phyloP scores from a whole-genome alignment of 2,797 vertebrate genomes.

The Urophycis tenuis region DNA sequence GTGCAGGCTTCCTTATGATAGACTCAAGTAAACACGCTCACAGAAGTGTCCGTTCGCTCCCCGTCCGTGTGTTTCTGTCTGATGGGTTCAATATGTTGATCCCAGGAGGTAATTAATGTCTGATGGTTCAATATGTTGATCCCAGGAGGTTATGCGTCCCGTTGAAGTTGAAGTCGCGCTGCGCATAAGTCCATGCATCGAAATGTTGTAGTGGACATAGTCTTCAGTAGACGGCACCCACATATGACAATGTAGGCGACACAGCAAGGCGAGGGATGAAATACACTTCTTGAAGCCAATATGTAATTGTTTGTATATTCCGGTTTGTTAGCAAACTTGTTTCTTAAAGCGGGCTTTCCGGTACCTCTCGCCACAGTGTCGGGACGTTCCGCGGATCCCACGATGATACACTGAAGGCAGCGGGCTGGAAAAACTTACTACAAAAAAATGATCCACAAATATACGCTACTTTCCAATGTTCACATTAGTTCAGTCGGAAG shows the following conservation, averaged over 20 bases:
- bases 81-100: background rate
- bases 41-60: too few relatives aligned
- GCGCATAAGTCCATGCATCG: slow-evolving; percentile 54
- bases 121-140: background rate
- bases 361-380: slow-evolving; percentile 27
- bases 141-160: background rate
- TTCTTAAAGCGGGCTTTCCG: slow-evolving; percentile 19
- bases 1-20: background rate
- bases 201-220: slow-evolving; percentile 4
- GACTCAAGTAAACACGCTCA: background rate
- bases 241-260: background rate
- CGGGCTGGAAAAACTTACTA: background rate
- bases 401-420: background rate
- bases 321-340: slow-evolving; percentile 14
- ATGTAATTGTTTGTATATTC: background rate
- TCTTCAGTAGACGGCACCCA: slow-evolving; percentile 7
- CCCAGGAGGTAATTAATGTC: too few relatives aligned
- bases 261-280: slow-evolving; percentile 27
- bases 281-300: background rate
- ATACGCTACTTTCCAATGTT: background rate
- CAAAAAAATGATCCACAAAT: too few relatives aligned
- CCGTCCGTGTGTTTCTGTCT: too few relatives aligned
- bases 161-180: slow-evolving; percentile 20
- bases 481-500: background rate
- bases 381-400: slow-evolving; percentile 12